Base-by-base conservation (phyloP, 2,113 vertebrate species). In the Sphaerodactylus townsendi region DNA sequence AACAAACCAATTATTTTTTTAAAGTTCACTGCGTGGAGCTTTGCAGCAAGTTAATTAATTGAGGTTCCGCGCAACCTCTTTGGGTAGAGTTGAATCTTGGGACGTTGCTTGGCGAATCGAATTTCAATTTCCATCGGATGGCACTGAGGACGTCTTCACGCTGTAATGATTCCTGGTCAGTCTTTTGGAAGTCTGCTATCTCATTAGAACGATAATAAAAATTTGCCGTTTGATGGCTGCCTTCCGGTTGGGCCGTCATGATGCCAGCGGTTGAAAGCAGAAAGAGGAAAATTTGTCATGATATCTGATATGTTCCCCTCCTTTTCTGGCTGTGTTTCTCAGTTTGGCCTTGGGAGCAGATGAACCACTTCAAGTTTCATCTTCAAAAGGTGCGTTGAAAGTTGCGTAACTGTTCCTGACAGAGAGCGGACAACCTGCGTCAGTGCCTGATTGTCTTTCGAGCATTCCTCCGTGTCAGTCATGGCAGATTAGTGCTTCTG, bases 201-300 rank as follows among this genome's bases (percentile, higher is more conserved):
- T 19, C 41, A 39, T 83, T 74, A 89, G 83, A 0, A 37, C 3
- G 59, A 68, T 78, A 85, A 44, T 74, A 3, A 46, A 70, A 73
- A 83, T 81, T 28, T 0, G 14, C 73, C 15, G 75, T 80, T 87
- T 35, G n/a, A 80, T 70, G 3, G 37, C 2, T 77, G 13, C 62
- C 17, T 73, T 86, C 41, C 76, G 35, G 0, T 37, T 87, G 48
- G 2, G 8, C 0, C 19, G 76, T n/a, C 68, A 39, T 77, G 86
- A 39, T 86, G 75, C 41, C 72, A 1, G 8, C n/a, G 73, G 23
- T 77, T 85, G 35, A 30, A 68, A n/a, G 74, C 66, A 2, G 37
- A 72, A 86, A 76, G 66, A 84, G 19, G 35, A 62, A 44, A 76
- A 66, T 87, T 71, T 91, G 77, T 46, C 62, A 85, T 86, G 74